A percentile compares a stretch with the other conserved stretches of the same genome.
phyloP scores from a whole-genome alignment of 1,140 invertebrate genomes.

The Mamestra configurata region DNA sequence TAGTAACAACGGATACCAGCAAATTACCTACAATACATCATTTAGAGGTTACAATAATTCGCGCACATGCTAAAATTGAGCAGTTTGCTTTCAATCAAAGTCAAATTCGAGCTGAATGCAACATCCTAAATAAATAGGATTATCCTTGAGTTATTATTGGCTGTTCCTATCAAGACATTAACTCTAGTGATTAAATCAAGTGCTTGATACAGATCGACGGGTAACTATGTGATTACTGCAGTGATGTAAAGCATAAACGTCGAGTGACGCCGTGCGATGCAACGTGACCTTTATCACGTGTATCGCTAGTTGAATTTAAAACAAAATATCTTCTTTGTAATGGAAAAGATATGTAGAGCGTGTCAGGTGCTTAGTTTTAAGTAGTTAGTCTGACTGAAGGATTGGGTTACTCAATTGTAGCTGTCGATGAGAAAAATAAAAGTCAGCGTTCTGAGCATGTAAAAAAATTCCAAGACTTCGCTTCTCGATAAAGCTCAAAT shows the following conservation, averaged over 20 bases:
- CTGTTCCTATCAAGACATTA: slow-evolving; percentile 68
- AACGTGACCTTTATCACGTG: slow-evolving; percentile 47
- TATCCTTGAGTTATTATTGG: slow-evolving; percentile 75
- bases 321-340: slow-evolving; percentile 41
- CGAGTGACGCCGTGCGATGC: slow-evolving; percentile 50
- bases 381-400: slow-evolving; percentile 7
- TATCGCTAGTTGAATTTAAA: slow-evolving; percentile 46
- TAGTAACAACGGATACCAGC: slow-evolving; percentile 35
- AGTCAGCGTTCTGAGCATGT: neutral
- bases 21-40: slow-evolving; percentile 37
- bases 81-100: slow-evolving; percentile 53
- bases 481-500: neutral
- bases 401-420: slow-evolving; percentile 5
- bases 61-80: slow-evolving; percentile 30
- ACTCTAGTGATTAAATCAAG: slow-evolving; percentile 78
- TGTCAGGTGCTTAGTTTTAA: slow-evolving; percentile 25
- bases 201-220: slow-evolving; percentile 71
- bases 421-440: neutral
- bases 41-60: slow-evolving; percentile 48
- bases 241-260: slow-evolving; percentile 57
- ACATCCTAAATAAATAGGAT: slow-evolving; percentile 57
- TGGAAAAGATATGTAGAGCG: slow-evolving; percentile 32
- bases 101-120: slow-evolving; percentile 45
- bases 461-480: neutral
- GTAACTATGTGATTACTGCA: slow-evolving; percentile 64